A percentile compares a stretch with the other conserved stretches of the same genome.
Evolutionary conservation across 2,797 vertebrate species (phyloP).

Genomic region (Spheniscus humboldti): DNA sequence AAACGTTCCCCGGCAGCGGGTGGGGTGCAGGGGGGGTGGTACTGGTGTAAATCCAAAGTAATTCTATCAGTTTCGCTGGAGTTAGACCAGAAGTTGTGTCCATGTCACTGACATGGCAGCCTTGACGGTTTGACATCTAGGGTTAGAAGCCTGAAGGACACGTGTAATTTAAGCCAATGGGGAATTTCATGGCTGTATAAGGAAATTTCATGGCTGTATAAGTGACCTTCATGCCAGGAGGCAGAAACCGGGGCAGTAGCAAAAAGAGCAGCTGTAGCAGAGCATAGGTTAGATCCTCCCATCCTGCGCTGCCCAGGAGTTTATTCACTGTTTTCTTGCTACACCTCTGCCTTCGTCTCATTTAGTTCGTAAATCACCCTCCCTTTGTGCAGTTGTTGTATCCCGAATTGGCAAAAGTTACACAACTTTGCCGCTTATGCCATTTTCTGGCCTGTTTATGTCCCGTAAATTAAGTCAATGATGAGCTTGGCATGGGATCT

Average conservation of each 20-base stretch:
- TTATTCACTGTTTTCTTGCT: not conserved
- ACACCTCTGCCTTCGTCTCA: not conserved
- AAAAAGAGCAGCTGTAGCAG: not conserved
- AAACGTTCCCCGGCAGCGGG: not conserved
- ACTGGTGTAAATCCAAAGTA: not conserved
- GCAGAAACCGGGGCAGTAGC: not conserved
- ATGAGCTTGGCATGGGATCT: not conserved
- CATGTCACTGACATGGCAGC: not conserved
- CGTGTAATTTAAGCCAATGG: not conserved
- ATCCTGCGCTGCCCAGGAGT: not conserved
- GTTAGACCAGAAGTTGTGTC: not conserved
- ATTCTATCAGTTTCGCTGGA: not conserved
- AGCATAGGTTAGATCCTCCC: not conserved
- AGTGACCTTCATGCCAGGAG: not conserved
- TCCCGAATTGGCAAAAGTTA: not conserved
- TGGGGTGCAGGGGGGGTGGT: not conserved
- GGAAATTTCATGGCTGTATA: not conserved
- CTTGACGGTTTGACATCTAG: not conserved
- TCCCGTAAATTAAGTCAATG: slow-evolving; percentile 4
- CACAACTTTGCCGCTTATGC: accelerated
- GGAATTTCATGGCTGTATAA: not conserved
- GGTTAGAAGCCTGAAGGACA: not conserved
- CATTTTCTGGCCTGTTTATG: not conserved
- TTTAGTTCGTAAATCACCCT: not conserved
- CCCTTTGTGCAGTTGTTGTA: not conserved